Base-by-base conservation (phyloP, 2,888 invertebrate species). In the Caenorhabditis zanzibari region DNA sequence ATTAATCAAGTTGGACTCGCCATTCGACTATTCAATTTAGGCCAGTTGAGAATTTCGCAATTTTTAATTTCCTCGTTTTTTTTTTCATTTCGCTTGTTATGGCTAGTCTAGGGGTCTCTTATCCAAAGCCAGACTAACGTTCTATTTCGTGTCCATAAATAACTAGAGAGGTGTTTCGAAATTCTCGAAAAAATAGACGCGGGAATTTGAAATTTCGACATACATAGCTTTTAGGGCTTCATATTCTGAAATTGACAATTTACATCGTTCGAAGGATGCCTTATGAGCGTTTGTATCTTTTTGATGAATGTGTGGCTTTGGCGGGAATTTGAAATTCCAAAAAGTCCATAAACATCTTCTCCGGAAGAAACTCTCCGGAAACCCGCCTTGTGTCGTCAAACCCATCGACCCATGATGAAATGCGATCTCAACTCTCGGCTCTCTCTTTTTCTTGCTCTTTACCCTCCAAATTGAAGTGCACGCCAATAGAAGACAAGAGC, bases 41-140 rank as follows among this genome's bases (percentile, higher is more conserved):
- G 12, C 26, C 41, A n/a, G n/a, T 63, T 35, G 44, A 26, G 26
- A 38, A 41, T 69, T 71, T 74, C 71, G 63, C 63, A 54, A 63
- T 61, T 61, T 24, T 22, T 24, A 22, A 41, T 14, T 59, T 59
- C 35, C 61, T 38, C 35, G 10, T 32, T n/a, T 49, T 22, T 22
- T 49, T n/a, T 22, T 47, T 49, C 14, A 5, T 16, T n/a, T 10
- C 16, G 5, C 49, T 6, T 3, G n/a, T n/a, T 19, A 47, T 47
- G 49, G 10, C 6, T 22, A 38, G 38, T 38, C 38, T 38, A 38
- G 38, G 38, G 10, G 38, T 38, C 38, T 38, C 5, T 38, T 38
- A 38, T 38, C 10, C 12, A 12, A 32, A 32, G n/a, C 32, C 32
- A 32, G 7, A 32, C 12, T 32, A 12, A 38, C 38, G 38, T 38